Evolutionary conservation across 2,797 vertebrate genomes (phyloP).

Genomic region (Triplophysa bombifrons): DNA sequence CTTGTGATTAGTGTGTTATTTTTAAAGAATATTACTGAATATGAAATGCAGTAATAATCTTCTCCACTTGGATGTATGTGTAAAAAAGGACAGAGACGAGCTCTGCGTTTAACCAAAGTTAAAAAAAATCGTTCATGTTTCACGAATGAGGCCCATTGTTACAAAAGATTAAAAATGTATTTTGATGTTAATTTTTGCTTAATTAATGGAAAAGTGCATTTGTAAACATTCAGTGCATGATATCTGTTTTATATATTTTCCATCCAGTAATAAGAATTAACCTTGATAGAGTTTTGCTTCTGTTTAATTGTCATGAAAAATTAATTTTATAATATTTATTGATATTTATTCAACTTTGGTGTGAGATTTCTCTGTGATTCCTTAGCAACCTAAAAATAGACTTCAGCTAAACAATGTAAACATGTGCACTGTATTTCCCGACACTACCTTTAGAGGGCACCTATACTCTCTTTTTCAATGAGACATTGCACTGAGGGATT

Average conservation of each 20-base stretch:
- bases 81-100: too few relatives aligned
- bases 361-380: neutral
- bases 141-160: too few relatives aligned
- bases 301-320: neutral
- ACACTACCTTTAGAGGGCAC: conserved; percentile 67
- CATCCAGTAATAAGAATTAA: neutral
- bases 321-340: neutral
- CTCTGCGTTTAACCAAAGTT: too few relatives aligned
- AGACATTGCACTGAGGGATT: neutral
- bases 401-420: neutral
- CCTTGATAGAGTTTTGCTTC: neutral
- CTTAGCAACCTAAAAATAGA: neutral
- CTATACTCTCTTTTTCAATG: conserved; percentile 44
- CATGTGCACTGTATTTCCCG: conserved; percentile 10
- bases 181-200: too few relatives aligned
- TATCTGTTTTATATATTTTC: neutral
- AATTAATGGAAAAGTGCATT: too few relatives aligned
- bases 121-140: too few relatives aligned
- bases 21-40: too few relatives aligned
- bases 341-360: neutral
- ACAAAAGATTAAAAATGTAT: too few relatives aligned
- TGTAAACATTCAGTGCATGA: too few relatives aligned
- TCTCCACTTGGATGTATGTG: too few relatives aligned
- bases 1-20: too few relatives aligned
- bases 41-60: too few relatives aligned